Conservation (phyloP, 2,888 invertebrate species). For the Drosophila paranaensis region DNA sequence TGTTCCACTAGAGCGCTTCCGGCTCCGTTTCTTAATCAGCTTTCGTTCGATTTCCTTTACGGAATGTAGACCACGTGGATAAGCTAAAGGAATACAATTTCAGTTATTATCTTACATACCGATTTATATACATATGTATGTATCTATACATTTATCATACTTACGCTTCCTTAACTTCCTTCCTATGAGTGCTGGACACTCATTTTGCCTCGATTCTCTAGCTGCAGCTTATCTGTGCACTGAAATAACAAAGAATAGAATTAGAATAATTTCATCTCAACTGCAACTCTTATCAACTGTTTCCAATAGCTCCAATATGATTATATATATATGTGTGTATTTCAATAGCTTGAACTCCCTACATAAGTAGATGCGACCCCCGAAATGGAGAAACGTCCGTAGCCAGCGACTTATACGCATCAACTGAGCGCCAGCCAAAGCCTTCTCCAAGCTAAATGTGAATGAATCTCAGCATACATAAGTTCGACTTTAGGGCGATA, state of each 20-base stretch:
- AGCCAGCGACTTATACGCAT: slow-evolving; percentile 68
- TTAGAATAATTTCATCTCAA: slow-evolving; percentile 6
- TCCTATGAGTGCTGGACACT: slow-evolving; percentile 14
- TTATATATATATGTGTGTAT: background rate
- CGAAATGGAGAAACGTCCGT: slow-evolving; percentile 51
- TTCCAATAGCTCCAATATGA: slow-evolving; percentile 23
- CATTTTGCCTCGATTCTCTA: slow-evolving; percentile 34
- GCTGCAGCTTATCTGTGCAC: slow-evolving; percentile 30
- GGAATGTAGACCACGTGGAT: slow-evolving; percentile 51
- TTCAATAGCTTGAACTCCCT: slow-evolving; percentile 23
- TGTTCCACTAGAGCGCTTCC: slow-evolving; percentile 68
- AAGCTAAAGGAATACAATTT: slow-evolving; percentile 3
- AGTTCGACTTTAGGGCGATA: slow-evolving; percentile 54
- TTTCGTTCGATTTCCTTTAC: slow-evolving; percentile 53
- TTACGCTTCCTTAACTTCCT: slow-evolving; percentile 21
- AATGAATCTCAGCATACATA: slow-evolving; percentile 43
- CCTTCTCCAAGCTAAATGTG: slow-evolving; percentile 38
- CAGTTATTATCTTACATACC: no score
- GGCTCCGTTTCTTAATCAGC: slow-evolving; percentile 69
- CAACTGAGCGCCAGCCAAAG: slow-evolving; percentile 52
- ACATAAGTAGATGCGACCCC: slow-evolving; percentile 12
- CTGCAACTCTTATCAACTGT: slow-evolving; percentile 48
- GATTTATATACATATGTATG: background rate
- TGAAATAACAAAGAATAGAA: slow-evolving; percentile 1
- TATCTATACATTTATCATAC: slow-evolving; percentile 2